Base-by-base conservation (phyloP, 2,797 vertebrate genomes). In the Sebastes steindachneri region DNA sequence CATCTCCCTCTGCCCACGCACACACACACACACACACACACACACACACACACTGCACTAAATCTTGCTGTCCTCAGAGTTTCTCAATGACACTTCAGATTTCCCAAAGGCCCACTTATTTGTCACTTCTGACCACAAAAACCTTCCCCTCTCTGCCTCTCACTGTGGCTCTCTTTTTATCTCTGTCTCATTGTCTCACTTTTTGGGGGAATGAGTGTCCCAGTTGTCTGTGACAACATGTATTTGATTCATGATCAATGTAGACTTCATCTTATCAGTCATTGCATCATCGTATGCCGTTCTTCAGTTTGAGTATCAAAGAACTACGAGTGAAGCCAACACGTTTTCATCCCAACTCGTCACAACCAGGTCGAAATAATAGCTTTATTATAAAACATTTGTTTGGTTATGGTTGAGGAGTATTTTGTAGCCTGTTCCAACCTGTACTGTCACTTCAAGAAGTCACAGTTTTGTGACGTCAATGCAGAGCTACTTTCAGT, bases 71-170 rank as follows among this genome's bases (percentile, higher is more conserved):
- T 78, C 25, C 37, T 74, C 68, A 25, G 19, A 82, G 77, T 80
- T 77, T 76, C 75, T 73, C 60, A 53, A 3, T 64, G 82, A 81
- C 86, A 82, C 84, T 85, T 87, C 60, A 75, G 55, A 77, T 84
- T 86, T 91, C 89, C 89, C 91, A 82, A 19, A 84, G 79, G 80
- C 80, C 75, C 80, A 66, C 63, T 89, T 82, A 80, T 41, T 81
- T 83, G 75, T 88, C 75, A 81, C 83, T 80, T 85, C 76, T 58
- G 63, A 84, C 87, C 83, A 77, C 33, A 55, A 41, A 70, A 70
- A 11, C 67, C 57, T 77, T 84, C 29, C 68, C 26, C 53, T 79
- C 73, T 64, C 66, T 33, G 17, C 77, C 45, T 79, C 62, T 80
- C 68, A 57, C 59, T 28, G 51, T 25, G 14, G 25, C 29, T 73